Evolutionary conservation across 2,888 invertebrate species (phyloP).

Genomic region (Plutella xylostella): DNA sequence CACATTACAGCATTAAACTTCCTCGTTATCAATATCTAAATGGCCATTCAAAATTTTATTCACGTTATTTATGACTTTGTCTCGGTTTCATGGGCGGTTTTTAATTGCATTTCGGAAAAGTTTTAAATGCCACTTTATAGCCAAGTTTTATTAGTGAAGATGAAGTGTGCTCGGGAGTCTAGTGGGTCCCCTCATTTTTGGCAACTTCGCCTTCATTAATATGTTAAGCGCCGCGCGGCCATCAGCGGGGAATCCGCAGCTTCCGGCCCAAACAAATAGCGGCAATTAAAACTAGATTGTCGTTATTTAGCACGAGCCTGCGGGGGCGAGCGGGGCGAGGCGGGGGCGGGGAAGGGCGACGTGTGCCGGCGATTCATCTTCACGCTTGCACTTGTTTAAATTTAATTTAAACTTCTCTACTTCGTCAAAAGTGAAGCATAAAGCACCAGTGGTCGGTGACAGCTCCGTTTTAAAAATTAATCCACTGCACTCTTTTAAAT

Average conservation of each 20-base stretch:
- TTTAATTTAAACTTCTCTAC: slow-evolving; percentile 55
- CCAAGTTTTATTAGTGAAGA: slow-evolving; percentile 6
- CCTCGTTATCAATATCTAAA: slow-evolving; percentile 42
- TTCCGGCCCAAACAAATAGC: slow-evolving; percentile 34
- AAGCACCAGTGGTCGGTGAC: slow-evolving; percentile 29
- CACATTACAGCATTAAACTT: slow-evolving; percentile 18
- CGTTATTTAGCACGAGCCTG: slow-evolving; percentile 33
- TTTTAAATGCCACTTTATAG: slow-evolving; percentile 16
- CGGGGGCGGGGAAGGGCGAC: slow-evolving; percentile 16
- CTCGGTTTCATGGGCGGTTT: slow-evolving; percentile 27
- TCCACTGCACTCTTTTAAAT: slow-evolving; percentile 36
- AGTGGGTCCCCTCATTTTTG: slow-evolving; percentile 10
- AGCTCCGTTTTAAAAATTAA: slow-evolving; percentile 37
- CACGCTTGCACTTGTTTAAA: slow-evolving; percentile 31
- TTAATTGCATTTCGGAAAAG: slow-evolving; percentile 39
- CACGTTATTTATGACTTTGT: slow-evolving; percentile 35
- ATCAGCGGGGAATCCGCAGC: slow-evolving; percentile 30
- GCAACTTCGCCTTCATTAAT: slow-evolving; percentile 26
- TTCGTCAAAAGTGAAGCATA: slow-evolving; percentile 36
- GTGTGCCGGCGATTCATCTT: slow-evolving; percentile 34
- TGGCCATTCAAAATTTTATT: slow-evolving; percentile 41
- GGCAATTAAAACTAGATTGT: slow-evolving; percentile 46
- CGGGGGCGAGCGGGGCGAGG: slow-evolving; percentile 1
- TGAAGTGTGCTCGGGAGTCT: slow-evolving; percentile 4
- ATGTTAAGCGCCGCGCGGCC: slow-evolving; percentile 27